Percentiles rank a stretch among this genome's conserved stretches.
phyloP scores from a whole-genome alignment of 1,140 invertebrate genomes.

The Asbolus verrucosus region DNA sequence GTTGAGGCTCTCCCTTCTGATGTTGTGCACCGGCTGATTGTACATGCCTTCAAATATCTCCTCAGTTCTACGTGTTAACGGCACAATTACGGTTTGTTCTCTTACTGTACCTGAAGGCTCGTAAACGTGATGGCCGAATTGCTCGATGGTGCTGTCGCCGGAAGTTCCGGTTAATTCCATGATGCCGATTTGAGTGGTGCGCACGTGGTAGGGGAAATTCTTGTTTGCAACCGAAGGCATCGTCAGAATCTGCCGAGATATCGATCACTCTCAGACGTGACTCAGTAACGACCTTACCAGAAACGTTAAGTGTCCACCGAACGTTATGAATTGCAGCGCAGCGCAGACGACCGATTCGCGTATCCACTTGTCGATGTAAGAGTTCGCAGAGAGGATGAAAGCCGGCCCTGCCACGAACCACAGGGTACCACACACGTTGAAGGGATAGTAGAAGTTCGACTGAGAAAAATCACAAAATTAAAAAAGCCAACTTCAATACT shows the following conservation, averaged over 20 bases:
- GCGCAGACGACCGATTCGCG: slow-evolving; percentile 88
- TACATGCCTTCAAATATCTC: slow-evolving; percentile 62
- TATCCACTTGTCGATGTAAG: slow-evolving; percentile 90
- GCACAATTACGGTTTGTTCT: slow-evolving; percentile 70
- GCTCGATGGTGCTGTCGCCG: slow-evolving; percentile 69
- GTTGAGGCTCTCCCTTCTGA: slow-evolving; percentile 35
- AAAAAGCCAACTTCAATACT: too few species aligned
- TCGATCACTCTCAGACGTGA: too few species aligned
- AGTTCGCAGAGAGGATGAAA: slow-evolving; percentile 84
- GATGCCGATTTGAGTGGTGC: slow-evolving; percentile 82
- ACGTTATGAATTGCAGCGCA: slow-evolving; percentile 80
- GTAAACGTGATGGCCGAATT: slow-evolving; percentile 74
- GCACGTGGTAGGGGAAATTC: slow-evolving; percentile 89
- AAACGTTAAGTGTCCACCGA: slow-evolving; percentile 85
- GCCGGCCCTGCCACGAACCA: slow-evolving; percentile 87
- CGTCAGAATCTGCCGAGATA: slow-evolving; percentile 85
- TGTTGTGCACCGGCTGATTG: slow-evolving; percentile 48
- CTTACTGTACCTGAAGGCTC: slow-evolving; percentile 66
- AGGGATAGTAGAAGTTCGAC: slow-evolving; percentile 78
- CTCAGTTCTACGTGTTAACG: slow-evolving; percentile 67
- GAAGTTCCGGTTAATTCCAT: slow-evolving; percentile 70
- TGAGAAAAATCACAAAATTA: slow-evolving; percentile 66
- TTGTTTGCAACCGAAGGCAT: slow-evolving; percentile 84
- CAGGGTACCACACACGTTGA: slow-evolving; percentile 82
- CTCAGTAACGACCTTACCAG: slow-evolving; percentile 69